Conservation (phyloP, 1,140 invertebrate species). For the Eciton burchellii region DNA sequence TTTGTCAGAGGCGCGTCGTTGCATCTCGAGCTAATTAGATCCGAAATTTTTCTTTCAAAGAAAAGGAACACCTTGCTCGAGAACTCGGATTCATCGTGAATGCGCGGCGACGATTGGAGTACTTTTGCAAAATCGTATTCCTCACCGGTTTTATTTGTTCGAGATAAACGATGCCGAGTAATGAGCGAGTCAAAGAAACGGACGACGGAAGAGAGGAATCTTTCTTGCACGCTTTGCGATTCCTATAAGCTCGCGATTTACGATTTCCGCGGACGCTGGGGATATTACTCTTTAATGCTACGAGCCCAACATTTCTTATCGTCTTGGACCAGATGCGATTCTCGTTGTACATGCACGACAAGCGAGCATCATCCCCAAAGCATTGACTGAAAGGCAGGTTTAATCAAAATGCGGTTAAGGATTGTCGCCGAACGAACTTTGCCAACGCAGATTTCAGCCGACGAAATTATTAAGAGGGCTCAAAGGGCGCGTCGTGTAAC, state of each 20-base stretch:
- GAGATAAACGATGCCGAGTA: not conserved
- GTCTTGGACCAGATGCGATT: not conserved
- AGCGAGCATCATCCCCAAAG: not conserved
- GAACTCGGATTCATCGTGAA: too few relatives aligned
- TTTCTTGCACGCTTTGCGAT: not conserved
- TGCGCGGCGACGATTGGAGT: not conserved
- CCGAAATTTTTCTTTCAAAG: not conserved
- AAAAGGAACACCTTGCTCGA: too few relatives aligned
- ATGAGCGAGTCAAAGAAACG: not conserved
- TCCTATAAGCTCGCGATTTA: conserved; percentile 25
- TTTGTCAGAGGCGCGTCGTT: not conserved
- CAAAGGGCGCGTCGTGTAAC: too few relatives aligned
- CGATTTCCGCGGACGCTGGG: not conserved
- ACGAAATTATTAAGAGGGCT: too few relatives aligned
- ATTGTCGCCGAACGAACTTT: not conserved
- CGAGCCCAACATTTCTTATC: not conserved
- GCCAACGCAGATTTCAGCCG: too few relatives aligned
- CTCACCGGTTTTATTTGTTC: not conserved
- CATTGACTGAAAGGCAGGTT: not conserved
- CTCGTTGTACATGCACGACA: not conserved
- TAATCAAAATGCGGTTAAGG: not conserved
- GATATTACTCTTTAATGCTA: not conserved
- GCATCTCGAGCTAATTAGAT: not conserved
- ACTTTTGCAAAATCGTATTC: not conserved
- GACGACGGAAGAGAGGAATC: not conserved